Evolutionary conservation across 2,113 vertebrate species (phyloP), one percentile per base, ranked within the genome.

Genomic region (Eudyptes chrysolophus): DNA sequence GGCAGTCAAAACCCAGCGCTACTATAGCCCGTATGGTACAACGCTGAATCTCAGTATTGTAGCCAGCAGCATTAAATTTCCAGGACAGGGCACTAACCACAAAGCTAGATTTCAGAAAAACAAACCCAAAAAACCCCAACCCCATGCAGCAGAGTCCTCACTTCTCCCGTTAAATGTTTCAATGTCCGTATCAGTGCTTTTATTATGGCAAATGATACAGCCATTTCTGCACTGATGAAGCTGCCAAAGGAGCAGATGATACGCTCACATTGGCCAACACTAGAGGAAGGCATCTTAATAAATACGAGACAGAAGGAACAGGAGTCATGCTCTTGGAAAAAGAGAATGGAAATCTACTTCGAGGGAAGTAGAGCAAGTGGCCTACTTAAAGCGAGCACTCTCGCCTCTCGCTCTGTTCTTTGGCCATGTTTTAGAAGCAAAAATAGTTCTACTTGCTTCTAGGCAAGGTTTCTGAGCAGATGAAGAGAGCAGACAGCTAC

Each of bases 151-250:
- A 17, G 52, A 36, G 14, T 54, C 30, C 16, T 10, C 26, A 9
- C n/a, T 76, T 54, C 44, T 42, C 36, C 58, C 17, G 26, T 29
- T 61, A 46, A 84, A 51, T 19, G 7, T n/a, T 88, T 81, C 17
- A 16, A 0, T 0, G 29, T 46, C 46, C 29, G 1, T 36, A n/a
- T 18, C 9, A 19, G 11, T 66, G 68, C n/a, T 76, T 57, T 32
- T 60, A 48, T 66, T 75, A 46, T 34, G 5, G 40, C 21, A 81
- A 57, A 61, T 16, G 3, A 14, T 75, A 25, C 14, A 48, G 32
- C 17, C 51, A 16, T 51, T 70, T 77, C 66, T 62, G 27, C 32
- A 55, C 13, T n/a, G 27, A 55, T 40, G 22, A 44, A 79, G 49
- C 49, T 80, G 17, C 51, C n/a, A 22, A 38, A 71, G 40, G n/a